Evolutionary conservation across 2,113 vertebrate species (phyloP), one percentile per base, ranked within the genome.

Genomic region (Aegotheles bennettii): DNA sequence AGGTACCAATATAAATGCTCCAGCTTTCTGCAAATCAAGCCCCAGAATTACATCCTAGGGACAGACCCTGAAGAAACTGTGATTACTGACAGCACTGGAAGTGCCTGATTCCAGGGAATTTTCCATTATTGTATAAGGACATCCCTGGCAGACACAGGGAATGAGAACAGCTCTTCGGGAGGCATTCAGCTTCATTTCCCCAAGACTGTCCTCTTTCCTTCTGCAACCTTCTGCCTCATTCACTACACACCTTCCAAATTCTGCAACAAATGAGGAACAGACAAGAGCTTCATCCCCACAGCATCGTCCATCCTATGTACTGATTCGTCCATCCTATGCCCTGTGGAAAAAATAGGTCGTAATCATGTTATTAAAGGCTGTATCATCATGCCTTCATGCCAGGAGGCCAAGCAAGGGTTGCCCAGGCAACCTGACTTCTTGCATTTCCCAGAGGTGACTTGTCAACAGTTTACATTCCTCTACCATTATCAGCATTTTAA

Each of bases 251-350:
- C 94, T 96, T 97, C 95, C 93, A 97, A 94, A 95, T 96, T 97
- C 95, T 97, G 96, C 96, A 97, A 97, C 92, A 97, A 97, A 96
- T 96, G 96, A 97, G 96, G 96, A 87, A 97, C 95, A 96, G 96
- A 96, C 83, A 97, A 96, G 76, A 97, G 95, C 96, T 96, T 94
- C 94, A 96, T 92, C 71, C 92, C 96, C 92, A 95, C 92, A 96
- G 91, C 92, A 96, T 96, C 95, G 61, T 97, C 95, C 96, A 94
- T 96, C 88, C 93, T 92, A 95, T 95, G 90, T 60, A 96, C 93
- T 94, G 96, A 96, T 93, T 95, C 83, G 83, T 96, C 93, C 96
- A 97, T 95, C 93, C 96, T 95, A 96, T 78, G 92, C 42, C 96
- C 96, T 96, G 94, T 93, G 92, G 93, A 96, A 95, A 97, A 96